A percentile compares a stretch with the other conserved stretches of the same genome.
Conservation (phyloP, 92 coral and sea anemone species). For the Zoanthus sansibaricus region DNA sequence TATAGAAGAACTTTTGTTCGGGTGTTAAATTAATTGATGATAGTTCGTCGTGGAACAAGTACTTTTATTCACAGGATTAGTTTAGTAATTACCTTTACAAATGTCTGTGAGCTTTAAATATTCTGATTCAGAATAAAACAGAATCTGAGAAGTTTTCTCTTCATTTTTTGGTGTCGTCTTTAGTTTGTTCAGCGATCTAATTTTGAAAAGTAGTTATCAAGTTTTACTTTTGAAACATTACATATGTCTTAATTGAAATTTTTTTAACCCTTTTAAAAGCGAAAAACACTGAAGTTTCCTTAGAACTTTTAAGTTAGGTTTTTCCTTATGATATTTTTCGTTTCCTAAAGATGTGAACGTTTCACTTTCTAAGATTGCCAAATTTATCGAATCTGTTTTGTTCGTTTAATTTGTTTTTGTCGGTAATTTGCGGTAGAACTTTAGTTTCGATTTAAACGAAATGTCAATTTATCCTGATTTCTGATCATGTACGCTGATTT, state of each 20-base stretch:
- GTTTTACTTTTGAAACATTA: too few relatives aligned
- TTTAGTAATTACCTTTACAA: neutral
- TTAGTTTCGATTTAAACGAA: neutral
- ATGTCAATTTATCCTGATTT: neutral
- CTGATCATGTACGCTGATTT: neutral
- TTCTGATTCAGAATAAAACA: neutral
- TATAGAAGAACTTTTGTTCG: neutral
- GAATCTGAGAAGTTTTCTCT: too few relatives aligned
- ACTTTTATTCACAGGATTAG: neutral
- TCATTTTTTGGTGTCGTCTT: too few relatives aligned
- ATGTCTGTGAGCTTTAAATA: neutral
- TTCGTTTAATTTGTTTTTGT: neutral
- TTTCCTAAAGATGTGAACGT: neutral
- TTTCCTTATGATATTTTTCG: neutral
- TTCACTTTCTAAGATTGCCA: conserved; percentile 5
- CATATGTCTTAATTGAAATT: too few relatives aligned
- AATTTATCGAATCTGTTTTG: neutral
- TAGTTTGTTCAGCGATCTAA: too few relatives aligned
- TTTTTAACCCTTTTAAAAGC: too few relatives aligned
- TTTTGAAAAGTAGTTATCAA: too few relatives aligned
- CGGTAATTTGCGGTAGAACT: neutral
- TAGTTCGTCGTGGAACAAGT: conserved; percentile 26
- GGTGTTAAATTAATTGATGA: neutral
- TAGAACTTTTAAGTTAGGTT: neutral
- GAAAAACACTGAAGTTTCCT: too few relatives aligned